phyloP scores from a whole-genome alignment of 2,113 vertebrate genomes.

The Sialia sialis region DNA sequence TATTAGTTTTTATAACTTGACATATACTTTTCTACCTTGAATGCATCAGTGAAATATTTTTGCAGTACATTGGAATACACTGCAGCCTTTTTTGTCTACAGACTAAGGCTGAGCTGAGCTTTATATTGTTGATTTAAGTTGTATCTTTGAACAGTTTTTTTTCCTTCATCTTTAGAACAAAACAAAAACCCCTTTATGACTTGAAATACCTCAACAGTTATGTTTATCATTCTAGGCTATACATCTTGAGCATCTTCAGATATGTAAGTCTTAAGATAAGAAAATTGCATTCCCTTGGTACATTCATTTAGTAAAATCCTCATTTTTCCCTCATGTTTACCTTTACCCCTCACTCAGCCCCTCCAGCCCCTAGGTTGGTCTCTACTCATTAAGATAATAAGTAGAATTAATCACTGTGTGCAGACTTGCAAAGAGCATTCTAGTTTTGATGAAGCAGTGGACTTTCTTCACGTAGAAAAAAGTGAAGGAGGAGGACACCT shows the following conservation, averaged over 20 bases:
- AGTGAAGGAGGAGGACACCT: neutral
- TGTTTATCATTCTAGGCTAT: neutral
- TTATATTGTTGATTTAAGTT: neutral
- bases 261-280: neutral
- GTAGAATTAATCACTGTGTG: neutral
- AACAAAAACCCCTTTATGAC: neutral
- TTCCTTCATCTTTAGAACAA: neutral
- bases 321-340: neutral
- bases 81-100: neutral
- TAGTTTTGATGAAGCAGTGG: neutral
- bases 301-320: neutral
- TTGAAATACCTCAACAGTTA: neutral
- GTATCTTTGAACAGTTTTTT: neutral
- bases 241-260: neutral
- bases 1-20: neutral
- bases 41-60: neutral
- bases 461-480: neutral
- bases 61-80: neutral
- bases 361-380: neutral
- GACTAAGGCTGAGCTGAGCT: neutral
- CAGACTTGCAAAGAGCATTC: neutral
- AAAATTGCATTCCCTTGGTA: neutral
- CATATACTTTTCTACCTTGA: neutral
- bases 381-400: neutral
- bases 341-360: rapidly evolving